Percentiles rank a stretch among this genome's conserved stretches.
Conservation (phyloP, 2,888 invertebrate genomes). For the Halocaridina rubra region DNA sequence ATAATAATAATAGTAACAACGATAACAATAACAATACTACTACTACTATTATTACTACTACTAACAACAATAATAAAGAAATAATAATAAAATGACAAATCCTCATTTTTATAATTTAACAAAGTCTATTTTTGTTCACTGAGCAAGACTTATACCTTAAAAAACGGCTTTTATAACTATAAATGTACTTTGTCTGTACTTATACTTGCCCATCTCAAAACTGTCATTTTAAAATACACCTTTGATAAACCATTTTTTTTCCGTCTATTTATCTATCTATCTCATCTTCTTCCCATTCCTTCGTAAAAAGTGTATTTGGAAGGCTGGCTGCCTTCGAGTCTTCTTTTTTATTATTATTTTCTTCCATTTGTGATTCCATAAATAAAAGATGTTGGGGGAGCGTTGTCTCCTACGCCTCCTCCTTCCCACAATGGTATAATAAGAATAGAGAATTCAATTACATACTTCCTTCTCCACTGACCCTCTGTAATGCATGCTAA, state of each 20-base stretch:
- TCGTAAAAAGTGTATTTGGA: background rate
- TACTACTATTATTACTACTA: no score
- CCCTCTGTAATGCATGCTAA: conserved; percentile 56
- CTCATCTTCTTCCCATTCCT: background rate
- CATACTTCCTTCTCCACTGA: conserved; percentile 52
- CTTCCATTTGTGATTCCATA: conserved; percentile 55
- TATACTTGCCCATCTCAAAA: background rate
- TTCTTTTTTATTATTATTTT: conserved; percentile 18
- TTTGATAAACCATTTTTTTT: no score
- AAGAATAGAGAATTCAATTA: conserved; percentile 55
- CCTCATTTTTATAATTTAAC: no score
- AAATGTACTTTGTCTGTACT: background rate
- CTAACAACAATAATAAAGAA: no score
- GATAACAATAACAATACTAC: background rate
- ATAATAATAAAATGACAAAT: no score
- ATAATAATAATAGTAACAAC: background rate
- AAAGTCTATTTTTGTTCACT: no score
- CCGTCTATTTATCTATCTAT: background rate
- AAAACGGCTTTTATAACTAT: no score
- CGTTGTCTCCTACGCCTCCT: background rate
- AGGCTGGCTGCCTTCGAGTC: background rate
- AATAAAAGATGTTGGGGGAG: conserved; percentile 51
- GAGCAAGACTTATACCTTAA: no score
- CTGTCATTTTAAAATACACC: no score
- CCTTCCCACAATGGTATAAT: conserved; percentile 45